A percentile compares a stretch with the other conserved stretches of the same genome.
These are phyloP conservation scores for Anagyrus pseudococci DNA, from an alignment of 2,888 invertebrate genomes.

Conservation along the genomic window DNA sequence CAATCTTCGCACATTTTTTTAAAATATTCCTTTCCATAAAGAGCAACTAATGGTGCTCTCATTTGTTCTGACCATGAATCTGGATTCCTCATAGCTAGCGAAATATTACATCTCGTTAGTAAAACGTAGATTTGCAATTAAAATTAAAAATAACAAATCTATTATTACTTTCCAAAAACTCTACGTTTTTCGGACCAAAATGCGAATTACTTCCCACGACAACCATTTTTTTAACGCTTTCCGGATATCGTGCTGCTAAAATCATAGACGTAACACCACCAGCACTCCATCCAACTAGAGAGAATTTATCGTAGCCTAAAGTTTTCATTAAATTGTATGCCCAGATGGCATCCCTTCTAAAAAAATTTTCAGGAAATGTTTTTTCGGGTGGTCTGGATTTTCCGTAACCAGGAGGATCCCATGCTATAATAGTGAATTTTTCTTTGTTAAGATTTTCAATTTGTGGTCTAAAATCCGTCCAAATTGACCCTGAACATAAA, in stretches of 20 bases:
- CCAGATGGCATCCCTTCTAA: slow-evolving; percentile 75
- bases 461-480: slow-evolving; percentile 84
- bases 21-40: slow-evolving; percentile 79
- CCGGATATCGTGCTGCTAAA: slow-evolving; percentile 75
- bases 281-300: slow-evolving; percentile 88
- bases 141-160: slow-evolving; percentile 4
- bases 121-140: neutral
- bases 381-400: slow-evolving; percentile 80
- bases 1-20: slow-evolving; percentile 74
- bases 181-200: slow-evolving; percentile 72
- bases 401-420: slow-evolving; percentile 91
- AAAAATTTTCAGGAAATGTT: slow-evolving; percentile 75
- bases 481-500: slow-evolving; percentile 70
- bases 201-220: slow-evolving; percentile 82
- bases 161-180: slow-evolving; percentile 67
- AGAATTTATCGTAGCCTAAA: slow-evolving; percentile 73
- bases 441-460: slow-evolving; percentile 70
- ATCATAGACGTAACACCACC: slow-evolving; percentile 83
- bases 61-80: slow-evolving; percentile 81
- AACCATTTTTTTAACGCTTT: slow-evolving; percentile 74
- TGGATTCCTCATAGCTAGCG: slow-evolving; percentile 73
- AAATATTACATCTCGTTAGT: neutral
- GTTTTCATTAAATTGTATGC: slow-evolving; percentile 77
- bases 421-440: slow-evolving; percentile 72
- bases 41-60: slow-evolving; percentile 73